Conservation (phyloP, 2,797 vertebrate species). For the Sebastes cheni region DNA sequence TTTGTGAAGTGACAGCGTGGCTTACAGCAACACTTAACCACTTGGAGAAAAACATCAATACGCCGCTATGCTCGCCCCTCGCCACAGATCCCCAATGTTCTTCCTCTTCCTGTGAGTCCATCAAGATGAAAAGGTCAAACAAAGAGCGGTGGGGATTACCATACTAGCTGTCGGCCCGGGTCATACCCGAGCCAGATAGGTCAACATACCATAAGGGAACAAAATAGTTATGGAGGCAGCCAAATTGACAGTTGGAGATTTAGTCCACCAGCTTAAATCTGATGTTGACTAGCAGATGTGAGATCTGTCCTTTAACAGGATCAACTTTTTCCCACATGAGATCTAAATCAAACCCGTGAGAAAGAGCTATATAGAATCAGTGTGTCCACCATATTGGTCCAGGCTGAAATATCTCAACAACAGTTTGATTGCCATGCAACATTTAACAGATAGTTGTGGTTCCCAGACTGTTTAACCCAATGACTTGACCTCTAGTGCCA, state of each 20-base stretch:
- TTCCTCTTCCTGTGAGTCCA: slow-evolving; percentile 11
- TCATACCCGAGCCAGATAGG: neutral
- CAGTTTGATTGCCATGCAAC: neutral
- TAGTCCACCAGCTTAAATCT: neutral
- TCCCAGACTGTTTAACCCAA: neutral
- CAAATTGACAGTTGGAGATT: neutral
- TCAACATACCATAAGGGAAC: neutral
- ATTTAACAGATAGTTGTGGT: neutral
- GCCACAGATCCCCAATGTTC: neutral
- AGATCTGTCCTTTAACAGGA: slow-evolving; percentile 9
- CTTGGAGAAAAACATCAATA: slow-evolving; percentile 53
- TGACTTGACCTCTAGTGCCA: neutral
- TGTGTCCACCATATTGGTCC: neutral
- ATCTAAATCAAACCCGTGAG: neutral
- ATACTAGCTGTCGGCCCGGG: neutral
- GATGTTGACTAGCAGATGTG: slow-evolving; percentile 5
- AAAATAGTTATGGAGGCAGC: neutral
- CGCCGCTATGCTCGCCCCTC: neutral
- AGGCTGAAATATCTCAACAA: neutral
- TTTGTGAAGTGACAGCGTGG: slow-evolving; percentile 60
- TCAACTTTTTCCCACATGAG: slow-evolving; percentile 11
- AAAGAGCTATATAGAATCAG: neutral
- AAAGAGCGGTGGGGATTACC: slow-evolving; percentile 24
- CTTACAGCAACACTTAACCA: slow-evolving; percentile 60
- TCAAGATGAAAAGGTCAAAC: slow-evolving; percentile 56